phyloP scores from a whole-genome alignment of 2,797 vertebrate genomes.

The Sphaeramia orbicularis region DNA sequence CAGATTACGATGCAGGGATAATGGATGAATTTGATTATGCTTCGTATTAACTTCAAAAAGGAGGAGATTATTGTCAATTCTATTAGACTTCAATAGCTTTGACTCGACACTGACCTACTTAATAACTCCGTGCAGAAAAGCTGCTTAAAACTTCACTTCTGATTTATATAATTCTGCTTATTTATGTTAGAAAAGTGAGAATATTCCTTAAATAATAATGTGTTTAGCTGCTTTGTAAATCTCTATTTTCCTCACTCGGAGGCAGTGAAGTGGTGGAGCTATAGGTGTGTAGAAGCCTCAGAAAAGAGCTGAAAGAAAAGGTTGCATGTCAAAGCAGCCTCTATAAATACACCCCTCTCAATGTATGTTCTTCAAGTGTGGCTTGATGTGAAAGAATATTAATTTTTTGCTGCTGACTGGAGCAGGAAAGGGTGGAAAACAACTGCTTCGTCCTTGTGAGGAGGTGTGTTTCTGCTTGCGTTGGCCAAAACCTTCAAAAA shows the following conservation, averaged over 20 bases:
- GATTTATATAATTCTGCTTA: no score
- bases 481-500: conserved; percentile 66
- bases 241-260: background rate
- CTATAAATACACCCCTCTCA: conserved; percentile 63
- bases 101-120: no score
- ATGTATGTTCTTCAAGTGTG: conserved; percentile 57
- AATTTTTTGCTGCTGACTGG: conserved; percentile 66
- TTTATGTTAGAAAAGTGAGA: no score
- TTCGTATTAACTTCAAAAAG: no score
- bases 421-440: conserved; percentile 68
- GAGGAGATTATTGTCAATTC: no score
- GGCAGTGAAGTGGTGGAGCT: background rate
- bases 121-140: no score
- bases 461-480: conserved; percentile 72
- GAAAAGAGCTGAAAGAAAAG: conserved; percentile 44
- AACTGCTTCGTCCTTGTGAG: conserved; percentile 74
- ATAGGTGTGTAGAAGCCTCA: background rate
- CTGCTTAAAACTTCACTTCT: no score
- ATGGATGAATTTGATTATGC: no score
- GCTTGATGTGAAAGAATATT: conserved; percentile 71
- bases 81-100: no score
- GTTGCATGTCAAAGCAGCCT: conserved; percentile 54
- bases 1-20: no score
- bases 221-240: no score
- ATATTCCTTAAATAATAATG: no score